phyloP scores from a whole-genome alignment of 2,113 vertebrate species.

The Passer domesticus region DNA sequence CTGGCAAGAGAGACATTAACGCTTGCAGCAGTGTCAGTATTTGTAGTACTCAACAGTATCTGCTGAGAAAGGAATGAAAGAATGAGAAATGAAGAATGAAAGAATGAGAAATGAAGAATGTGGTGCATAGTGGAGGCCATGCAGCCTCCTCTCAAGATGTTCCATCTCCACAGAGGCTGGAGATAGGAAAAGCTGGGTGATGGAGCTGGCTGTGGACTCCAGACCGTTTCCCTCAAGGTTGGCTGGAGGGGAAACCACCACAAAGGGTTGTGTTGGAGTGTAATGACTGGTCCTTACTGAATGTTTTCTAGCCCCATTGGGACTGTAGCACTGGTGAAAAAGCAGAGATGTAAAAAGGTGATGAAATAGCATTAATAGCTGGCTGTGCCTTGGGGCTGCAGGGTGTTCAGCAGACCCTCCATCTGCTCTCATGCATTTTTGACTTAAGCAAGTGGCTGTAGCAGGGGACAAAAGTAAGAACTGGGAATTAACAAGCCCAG shows the following conservation, averaged over 20 bases:
- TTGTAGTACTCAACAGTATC: neutral
- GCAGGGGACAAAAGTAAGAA: neutral
- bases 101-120: no score
- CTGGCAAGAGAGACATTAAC: neutral
- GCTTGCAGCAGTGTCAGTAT: neutral
- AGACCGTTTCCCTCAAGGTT: neutral
- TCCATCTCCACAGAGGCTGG: neutral
- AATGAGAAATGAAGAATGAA: no score
- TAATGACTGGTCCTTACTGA: neutral
- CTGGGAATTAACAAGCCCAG: neutral
- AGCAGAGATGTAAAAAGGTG: neutral
- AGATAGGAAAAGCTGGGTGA: neutral
- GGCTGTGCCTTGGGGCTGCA: neutral
- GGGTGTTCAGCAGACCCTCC: neutral
- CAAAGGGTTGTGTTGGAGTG: neutral
- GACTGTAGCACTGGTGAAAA: accelerated
- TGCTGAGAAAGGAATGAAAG: neutral
- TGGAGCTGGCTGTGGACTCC: neutral
- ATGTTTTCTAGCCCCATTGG: neutral
- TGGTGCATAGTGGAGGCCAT: accelerated
- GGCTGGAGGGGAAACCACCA: neutral
- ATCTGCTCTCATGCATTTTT: neutral
- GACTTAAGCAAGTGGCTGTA: neutral
- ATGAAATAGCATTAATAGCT: neutral
- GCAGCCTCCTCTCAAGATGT: neutral